Percentiles rank a stretch among this genome's conserved stretches.
These are phyloP conservation scores for Ophthalmolycus amberensis DNA, from an alignment of 2,113 vertebrate genomes.

Conservation along the genomic window DNA sequence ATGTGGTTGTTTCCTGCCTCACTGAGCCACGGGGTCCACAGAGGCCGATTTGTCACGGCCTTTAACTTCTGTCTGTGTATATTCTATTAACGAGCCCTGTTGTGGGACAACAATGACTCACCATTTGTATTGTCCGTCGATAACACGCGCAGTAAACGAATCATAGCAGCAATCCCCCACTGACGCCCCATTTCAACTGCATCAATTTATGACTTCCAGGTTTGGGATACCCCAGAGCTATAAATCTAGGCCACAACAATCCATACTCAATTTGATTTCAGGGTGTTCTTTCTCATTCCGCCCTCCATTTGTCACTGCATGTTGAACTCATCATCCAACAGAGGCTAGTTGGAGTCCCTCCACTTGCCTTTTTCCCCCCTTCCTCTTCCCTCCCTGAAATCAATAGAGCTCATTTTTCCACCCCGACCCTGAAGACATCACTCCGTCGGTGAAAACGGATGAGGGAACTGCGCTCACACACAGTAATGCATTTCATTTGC, in stretches of 20 bases:
- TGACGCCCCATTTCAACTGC: slow-evolving; percentile 68
- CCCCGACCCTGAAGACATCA: slow-evolving; percentile 43
- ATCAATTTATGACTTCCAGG: slow-evolving; percentile 77
- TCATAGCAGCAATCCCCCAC: slow-evolving; percentile 58
- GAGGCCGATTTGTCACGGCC: slow-evolving; percentile 65
- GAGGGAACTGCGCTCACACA: slow-evolving; percentile 41
- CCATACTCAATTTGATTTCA: slow-evolving; percentile 76
- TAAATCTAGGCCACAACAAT: slow-evolving; percentile 70
- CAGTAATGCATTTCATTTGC: slow-evolving; percentile 71
- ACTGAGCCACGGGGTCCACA: not conserved
- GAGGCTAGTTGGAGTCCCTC: slow-evolving; percentile 65
- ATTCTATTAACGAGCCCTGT: slow-evolving; percentile 68
- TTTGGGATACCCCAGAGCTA: slow-evolving; percentile 54
- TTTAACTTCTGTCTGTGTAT: slow-evolving; percentile 71
- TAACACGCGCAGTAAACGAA: slow-evolving; percentile 63
- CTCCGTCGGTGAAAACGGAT: slow-evolving; percentile 44
- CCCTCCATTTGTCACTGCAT: slow-evolving; percentile 68
- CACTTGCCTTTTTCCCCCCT: slow-evolving; percentile 24
- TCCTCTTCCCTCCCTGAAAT: slow-evolving; percentile 52
- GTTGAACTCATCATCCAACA: slow-evolving; percentile 72
- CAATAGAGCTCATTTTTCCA: slow-evolving; percentile 73
- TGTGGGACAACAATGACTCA: slow-evolving; percentile 65
- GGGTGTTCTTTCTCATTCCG: slow-evolving; percentile 67
- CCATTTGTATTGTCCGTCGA: slow-evolving; percentile 52
- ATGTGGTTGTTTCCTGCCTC: slow-evolving; percentile 42